Evolutionary conservation across 2,888 invertebrate species (phyloP), one percentile per base, ranked within the genome.

Genomic region (Andricus curvator): DNA sequence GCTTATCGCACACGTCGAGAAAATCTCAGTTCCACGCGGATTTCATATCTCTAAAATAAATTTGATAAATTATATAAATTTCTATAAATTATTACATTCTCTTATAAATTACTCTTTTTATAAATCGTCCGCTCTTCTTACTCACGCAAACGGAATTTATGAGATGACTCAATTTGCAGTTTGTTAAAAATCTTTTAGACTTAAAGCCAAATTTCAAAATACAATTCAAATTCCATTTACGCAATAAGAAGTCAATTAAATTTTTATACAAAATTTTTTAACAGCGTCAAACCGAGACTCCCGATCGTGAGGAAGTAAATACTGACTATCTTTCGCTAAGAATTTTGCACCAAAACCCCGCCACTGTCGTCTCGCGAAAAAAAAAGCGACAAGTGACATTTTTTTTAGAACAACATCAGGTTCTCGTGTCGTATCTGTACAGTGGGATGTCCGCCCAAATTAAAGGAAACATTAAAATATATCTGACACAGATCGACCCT

Each of bases 361-460:
- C 29, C 68, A 70, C 29, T 48, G 25, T 25, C 48, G n/a, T 25
- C 48, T 44, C 15, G 41, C 25, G 48, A 70, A 48, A 25, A 68
- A 68, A 22, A 70, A 70, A 48, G 11, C 67, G 44, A 33, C 48
- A 44, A 70, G 68, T 70, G 48, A 48, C n/a, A 48, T 48, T 66
- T 37, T 37, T 13, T 68, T 48, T 48, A 70, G 68, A 70, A 70
- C 68, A 48, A 25, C 44, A 29, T 17, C 25, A 80, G 74, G 44
- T 64, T 70, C 44, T 67, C 78, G 84, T 81, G 82, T 83, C 84
- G 60, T 60, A 62, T 80, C 70, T 86, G 83, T 86, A 86, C 87
- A 87, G 82, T 88, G 87, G 87, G 87, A 88, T 88, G 85, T 87
- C 86, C 85, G 87, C 86, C 87, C 87, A 84, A 86, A 78, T 79